Evolutionary conservation across 2,888 invertebrate genomes (phyloP), one percentile per base, ranked within the genome.

Genomic region (Priocnemis perturbator): DNA sequence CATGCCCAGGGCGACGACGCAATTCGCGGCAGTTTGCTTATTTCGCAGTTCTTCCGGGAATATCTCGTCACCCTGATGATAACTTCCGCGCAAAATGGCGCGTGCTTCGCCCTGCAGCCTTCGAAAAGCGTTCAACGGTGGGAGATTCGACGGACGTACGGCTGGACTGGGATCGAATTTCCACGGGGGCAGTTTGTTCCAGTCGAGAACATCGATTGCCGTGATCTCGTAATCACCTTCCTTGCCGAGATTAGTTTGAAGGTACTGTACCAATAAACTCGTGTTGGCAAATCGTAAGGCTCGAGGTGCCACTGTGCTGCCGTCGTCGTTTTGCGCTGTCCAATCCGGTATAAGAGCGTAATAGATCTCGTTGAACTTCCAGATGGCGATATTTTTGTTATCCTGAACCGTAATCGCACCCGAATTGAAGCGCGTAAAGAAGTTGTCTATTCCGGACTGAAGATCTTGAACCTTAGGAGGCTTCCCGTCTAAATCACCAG

Each of bases 81-180:
- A 84, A 4, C 70, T 76, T 0, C 84, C 88, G 0, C 76, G 79
- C 3, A 88, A 64, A 48, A 87, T 84, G 0, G 87, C 88, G 7
- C 87, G 72, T 0, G 88, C 86, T 15, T 77, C 83, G 3, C 86
- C 87, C 0, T 67, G 71, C 0, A 85, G 70, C 65, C 78, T 78
- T 60, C 70, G 77, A 55, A 82, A 88, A 0, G 88, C 88, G 60
- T 88, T 88, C 23, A 88, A 55, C 0, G 87, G 82, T 0, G 88
- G 88, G 19, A 88, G 63, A 67, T 84, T 84, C 2, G 82, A 81
- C 0, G 86, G 84, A 11, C 85, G 81, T 15, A 88, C 81, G 0
- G 82, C 84, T 2, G 83, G 76, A 67, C 86, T 87, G 0, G 86
- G 86, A 47, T 86, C 86, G 61, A 81, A 83, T 50, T 83, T 84